Evolutionary conservation across 2,888 invertebrate species (phyloP).

Genomic region (Malthinus flaveolus): DNA sequence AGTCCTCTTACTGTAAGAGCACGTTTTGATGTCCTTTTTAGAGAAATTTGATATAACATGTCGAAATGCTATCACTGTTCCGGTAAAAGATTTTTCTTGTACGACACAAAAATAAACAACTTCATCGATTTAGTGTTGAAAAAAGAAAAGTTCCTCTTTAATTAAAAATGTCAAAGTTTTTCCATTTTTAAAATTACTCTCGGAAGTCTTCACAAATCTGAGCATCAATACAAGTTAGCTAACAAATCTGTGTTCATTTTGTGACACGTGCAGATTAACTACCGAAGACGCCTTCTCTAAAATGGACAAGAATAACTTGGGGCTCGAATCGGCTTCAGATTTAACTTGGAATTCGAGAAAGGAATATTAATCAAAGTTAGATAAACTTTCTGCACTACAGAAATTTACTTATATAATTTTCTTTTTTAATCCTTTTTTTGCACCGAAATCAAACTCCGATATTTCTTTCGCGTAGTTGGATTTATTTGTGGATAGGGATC

Average conservation of each 20-base stretch:
- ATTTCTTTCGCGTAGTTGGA: too few species aligned
- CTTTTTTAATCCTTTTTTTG: slow-evolving; percentile 7
- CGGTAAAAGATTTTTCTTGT: background rate
- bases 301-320: slow-evolving; percentile 34
- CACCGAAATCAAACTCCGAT: slow-evolving; percentile 1
- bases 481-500: background rate
- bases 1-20: slow-evolving; percentile 1
- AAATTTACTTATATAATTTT: slow-evolving; percentile 9
- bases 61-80: slow-evolving; percentile 1
- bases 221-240: slow-evolving; percentile 24
- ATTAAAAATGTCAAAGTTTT: slow-evolving; percentile 19
- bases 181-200: slow-evolving; percentile 19
- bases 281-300: slow-evolving; percentile 27
- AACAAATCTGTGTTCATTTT: slow-evolving; percentile 34
- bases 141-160: slow-evolving; percentile 10
- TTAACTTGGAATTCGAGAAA: slow-evolving; percentile 13
- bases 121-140: background rate
- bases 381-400: slow-evolving; percentile 22
- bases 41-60: slow-evolving; percentile 6
- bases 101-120: background rate
- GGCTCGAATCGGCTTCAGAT: slow-evolving; percentile 28
- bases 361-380: slow-evolving; percentile 28
- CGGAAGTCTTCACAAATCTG: slow-evolving; percentile 17
- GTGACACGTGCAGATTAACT: slow-evolving; percentile 36
- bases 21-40: slow-evolving; percentile 3